Evolutionary conservation across 2,888 invertebrate genomes (phyloP).

Genomic region (Sesamia inferens): DNA sequence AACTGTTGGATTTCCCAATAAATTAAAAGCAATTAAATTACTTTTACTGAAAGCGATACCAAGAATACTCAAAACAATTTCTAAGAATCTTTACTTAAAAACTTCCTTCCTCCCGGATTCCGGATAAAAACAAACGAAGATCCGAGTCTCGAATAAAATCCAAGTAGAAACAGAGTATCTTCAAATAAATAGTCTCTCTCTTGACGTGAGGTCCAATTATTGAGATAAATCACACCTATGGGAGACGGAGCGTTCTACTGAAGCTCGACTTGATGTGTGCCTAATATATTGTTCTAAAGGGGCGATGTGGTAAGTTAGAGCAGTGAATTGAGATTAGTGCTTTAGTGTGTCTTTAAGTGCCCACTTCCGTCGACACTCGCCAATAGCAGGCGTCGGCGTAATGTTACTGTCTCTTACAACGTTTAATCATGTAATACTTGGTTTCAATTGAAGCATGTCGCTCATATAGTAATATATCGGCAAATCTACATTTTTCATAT

Average conservation of each 20-base stretch:
- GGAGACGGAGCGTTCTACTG: conserved; percentile 50
- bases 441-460: not conserved
- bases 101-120: not conserved
- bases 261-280: conserved; percentile 42
- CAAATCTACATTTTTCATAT: too few species aligned
- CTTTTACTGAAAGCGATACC: not conserved
- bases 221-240: conserved; percentile 69
- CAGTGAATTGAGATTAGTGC: not conserved
- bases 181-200: conserved; percentile 57
- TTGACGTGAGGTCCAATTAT: conserved; percentile 66
- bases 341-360: not conserved
- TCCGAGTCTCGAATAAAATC: conserved; percentile 25
- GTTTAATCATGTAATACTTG: not conserved
- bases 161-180: conserved; percentile 24
- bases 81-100: not conserved
- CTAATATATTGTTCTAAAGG: conserved; percentile 50
- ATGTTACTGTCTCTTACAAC: not conserved
- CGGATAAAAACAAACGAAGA: conserved; percentile 29
- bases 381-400: not conserved
- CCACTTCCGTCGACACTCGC: not conserved
- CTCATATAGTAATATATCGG: too few species aligned
- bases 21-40: not conserved
- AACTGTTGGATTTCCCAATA: not conserved
- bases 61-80: not conserved
- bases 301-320: not conserved